Evolutionary conservation across 2,797 vertebrate species (phyloP).

Genomic region (Gallirallus australis): DNA sequence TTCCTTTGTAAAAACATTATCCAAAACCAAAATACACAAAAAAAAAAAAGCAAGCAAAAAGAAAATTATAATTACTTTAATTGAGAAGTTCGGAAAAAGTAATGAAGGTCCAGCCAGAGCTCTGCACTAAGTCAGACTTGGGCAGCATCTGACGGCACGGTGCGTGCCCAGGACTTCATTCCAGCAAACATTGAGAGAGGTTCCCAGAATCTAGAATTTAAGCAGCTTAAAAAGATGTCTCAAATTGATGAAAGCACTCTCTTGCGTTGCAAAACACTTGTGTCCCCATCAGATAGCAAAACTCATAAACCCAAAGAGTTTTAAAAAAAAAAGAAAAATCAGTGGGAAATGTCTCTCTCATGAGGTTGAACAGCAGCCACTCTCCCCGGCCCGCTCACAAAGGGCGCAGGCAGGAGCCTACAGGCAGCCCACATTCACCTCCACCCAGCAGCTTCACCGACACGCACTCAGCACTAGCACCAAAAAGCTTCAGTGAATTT

Average conservation of each 20-base stretch:
- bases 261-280: not conserved
- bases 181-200: not conserved
- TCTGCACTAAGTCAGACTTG: not conserved
- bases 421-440: not conserved
- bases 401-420: not conserved
- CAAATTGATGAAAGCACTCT: not conserved
- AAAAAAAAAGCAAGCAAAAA: not conserved
- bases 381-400: not conserved
- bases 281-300: not conserved
- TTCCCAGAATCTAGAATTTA: not conserved
- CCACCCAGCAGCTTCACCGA: not conserved
- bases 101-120: not conserved
- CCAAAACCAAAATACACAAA: not conserved
- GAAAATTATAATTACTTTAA: not conserved
- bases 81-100: not conserved
- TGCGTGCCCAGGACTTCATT: not conserved
- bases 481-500: not conserved
- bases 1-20: not conserved
- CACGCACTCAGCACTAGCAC: not conserved
- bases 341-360: not conserved
- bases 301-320: not conserved
- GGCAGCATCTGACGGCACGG: fast-evolving
- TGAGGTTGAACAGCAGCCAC: not conserved
- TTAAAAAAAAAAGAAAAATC: not conserved
- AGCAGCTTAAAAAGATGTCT: not conserved